Percentiles rank a stretch among this genome's conserved stretches.
Conservation (phyloP, 2,888 invertebrate genomes). For the Caenorhabditis sp. region DNA sequence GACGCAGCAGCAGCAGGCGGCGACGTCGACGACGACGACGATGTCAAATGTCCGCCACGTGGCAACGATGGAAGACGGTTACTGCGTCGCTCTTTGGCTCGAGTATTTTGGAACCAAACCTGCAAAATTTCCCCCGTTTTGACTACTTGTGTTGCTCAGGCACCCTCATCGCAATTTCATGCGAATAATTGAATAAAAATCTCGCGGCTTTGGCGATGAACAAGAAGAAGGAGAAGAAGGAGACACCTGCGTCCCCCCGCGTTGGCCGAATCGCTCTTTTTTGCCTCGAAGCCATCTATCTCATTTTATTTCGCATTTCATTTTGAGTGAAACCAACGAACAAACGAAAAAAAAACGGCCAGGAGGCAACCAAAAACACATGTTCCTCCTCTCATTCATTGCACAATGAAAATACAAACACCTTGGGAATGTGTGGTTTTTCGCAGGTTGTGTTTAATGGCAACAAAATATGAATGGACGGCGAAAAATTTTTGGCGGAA, state of each 20-base stretch:
- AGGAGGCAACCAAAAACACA: constrained; percentile 24
- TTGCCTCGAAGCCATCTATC: neutral
- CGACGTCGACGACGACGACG: constrained; percentile 16
- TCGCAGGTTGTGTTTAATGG: constrained; percentile 16
- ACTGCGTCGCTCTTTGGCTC: constrained; percentile 76
- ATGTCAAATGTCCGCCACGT: constrained; percentile 17
- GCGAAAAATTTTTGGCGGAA: too few species aligned
- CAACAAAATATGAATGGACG: too few species aligned
- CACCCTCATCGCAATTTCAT: neutral
- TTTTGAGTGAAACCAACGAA: neutral
- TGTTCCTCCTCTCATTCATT: constrained; percentile 18
- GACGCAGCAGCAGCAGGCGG: too few species aligned
- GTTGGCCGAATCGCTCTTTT: too few species aligned
- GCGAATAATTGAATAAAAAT: constrained; percentile 1
- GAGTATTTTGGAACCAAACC: constrained; percentile 95
- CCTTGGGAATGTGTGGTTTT: neutral
- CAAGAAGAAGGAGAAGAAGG: neutral
- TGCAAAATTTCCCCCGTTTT: too few species aligned
- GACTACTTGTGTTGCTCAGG: too few species aligned
- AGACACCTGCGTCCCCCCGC: constrained; percentile 36
- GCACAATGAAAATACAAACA: neutral
- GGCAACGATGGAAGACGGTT: constrained; percentile 44
- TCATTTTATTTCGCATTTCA: constrained; percentile 1
- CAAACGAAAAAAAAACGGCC: too few species aligned
- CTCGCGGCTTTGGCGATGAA: neutral